Conservation (phyloP, 2,888 invertebrate genomes). For the Hydriomena furcata region DNA sequence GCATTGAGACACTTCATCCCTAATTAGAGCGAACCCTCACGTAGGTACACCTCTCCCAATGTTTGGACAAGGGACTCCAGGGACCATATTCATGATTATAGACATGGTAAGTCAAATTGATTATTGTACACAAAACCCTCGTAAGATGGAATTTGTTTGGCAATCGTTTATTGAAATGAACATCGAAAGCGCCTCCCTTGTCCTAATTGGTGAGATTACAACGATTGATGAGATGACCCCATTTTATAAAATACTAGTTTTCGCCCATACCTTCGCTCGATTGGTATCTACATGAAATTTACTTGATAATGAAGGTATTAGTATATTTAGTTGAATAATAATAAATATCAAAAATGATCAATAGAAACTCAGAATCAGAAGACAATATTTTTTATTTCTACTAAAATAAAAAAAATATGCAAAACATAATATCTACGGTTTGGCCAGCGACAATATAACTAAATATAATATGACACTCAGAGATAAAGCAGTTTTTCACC, state of each 20-base stretch:
- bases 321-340: too few species aligned
- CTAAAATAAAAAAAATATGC: too few species aligned
- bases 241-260: conserved; percentile 19
- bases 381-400: too few species aligned
- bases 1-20: conserved; percentile 52
- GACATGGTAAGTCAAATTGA: conserved; percentile 25
- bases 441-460: too few species aligned
- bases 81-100: conserved; percentile 32
- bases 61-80: conserved; percentile 53
- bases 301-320: too few species aligned
- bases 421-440: too few species aligned
- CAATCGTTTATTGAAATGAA: conserved; percentile 27
- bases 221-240: conserved; percentile 22
- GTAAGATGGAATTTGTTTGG: conserved; percentile 23
- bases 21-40: conserved; percentile 63
- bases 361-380: too few species aligned
- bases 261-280: too few species aligned
- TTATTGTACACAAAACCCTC: conserved; percentile 26
- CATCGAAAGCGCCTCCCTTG: conserved; percentile 13
- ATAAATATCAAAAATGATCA: too few species aligned
- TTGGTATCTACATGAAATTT: too few species aligned
- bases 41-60: conserved; percentile 54
- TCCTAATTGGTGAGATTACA: conserved; percentile 25
- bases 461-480: too few species aligned
- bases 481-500: too few species aligned